These are phyloP conservation scores for Reinhardtius hippoglossoides DNA, from an alignment of 2,113 vertebrate species.

Conservation along the genomic window DNA sequence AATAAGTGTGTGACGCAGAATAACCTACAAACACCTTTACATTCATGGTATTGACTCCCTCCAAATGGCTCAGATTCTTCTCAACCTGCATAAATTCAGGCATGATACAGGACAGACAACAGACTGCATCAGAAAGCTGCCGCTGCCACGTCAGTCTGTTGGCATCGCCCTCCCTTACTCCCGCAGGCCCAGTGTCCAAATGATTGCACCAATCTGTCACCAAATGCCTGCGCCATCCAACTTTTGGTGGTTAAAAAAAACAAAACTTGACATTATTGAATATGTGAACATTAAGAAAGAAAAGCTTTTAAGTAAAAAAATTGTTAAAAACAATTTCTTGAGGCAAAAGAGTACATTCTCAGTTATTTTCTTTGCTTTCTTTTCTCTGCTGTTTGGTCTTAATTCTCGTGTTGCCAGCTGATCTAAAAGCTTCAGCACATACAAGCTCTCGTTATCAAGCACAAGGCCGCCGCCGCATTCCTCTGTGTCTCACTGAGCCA, in stretches of 20 bases:
- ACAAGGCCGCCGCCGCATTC: constrained; percentile 43
- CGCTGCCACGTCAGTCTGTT: neutral
- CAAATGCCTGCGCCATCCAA: neutral
- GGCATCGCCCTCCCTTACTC: constrained; percentile 30
- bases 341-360: neutral
- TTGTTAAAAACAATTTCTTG: neutral
- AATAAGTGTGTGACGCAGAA: neutral
- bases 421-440: neutral
- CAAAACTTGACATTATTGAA: neutral
- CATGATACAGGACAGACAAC: constrained; percentile 18
- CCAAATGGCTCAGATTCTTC: constrained; percentile 3
- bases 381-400: neutral
- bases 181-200: constrained; percentile 37
- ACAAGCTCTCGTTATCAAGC: constrained; percentile 4
- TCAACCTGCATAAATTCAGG: constrained; percentile 4
- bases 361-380: too few species aligned
- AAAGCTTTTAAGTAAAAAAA: neutral
- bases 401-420: neutral
- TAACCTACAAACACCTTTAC: neutral
- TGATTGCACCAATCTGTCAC: constrained; percentile 42
- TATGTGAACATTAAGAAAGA: neutral
- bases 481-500: constrained; percentile 25
- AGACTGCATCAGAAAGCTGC: constrained; percentile 35
- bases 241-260: neutral
- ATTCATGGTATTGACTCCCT: neutral